A percentile compares a stretch with the other conserved stretches of the same genome.
phyloP scores from a whole-genome alignment of 2,113 vertebrate species.

The Psephotus haematonotus region DNA sequence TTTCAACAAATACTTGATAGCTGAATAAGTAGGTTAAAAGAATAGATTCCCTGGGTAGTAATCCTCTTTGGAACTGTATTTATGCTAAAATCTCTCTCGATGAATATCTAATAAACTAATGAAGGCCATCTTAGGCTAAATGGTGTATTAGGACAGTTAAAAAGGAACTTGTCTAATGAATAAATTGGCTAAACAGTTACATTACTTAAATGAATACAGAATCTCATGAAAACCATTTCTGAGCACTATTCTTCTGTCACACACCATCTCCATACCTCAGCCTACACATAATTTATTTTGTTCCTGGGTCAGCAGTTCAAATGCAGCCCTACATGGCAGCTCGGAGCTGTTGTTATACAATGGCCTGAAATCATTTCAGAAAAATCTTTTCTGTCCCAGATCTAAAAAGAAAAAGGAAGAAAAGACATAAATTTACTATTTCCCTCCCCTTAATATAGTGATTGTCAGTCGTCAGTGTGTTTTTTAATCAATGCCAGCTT shows the following conservation, averaged over 20 bases:
- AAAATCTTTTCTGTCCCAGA: neutral
- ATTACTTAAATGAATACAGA: constrained; percentile 53
- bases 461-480: neutral
- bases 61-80: constrained; percentile 62
- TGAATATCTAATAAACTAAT: constrained; percentile 61
- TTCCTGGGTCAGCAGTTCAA: constrained; percentile 54
- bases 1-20: constrained; percentile 37
- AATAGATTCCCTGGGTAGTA: constrained; percentile 18
- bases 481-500: neutral
- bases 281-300: constrained; percentile 57
- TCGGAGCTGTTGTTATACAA: neutral
- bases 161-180: constrained; percentile 51
- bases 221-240: constrained; percentile 45
- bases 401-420: neutral
- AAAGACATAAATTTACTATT: neutral
- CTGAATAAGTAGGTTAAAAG: constrained; percentile 19
- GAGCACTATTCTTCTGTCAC: constrained; percentile 52
- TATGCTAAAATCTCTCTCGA: constrained; percentile 47
- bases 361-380: neutral
- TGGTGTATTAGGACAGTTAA: constrained; percentile 52
- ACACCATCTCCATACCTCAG: constrained; percentile 46
- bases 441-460: neutral
- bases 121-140: constrained; percentile 55
- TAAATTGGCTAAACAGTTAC: constrained; percentile 56
- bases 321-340: neutral